phyloP scores from a whole-genome alignment of 1,140 invertebrate genomes.

The Dufourea novaeangliae region DNA sequence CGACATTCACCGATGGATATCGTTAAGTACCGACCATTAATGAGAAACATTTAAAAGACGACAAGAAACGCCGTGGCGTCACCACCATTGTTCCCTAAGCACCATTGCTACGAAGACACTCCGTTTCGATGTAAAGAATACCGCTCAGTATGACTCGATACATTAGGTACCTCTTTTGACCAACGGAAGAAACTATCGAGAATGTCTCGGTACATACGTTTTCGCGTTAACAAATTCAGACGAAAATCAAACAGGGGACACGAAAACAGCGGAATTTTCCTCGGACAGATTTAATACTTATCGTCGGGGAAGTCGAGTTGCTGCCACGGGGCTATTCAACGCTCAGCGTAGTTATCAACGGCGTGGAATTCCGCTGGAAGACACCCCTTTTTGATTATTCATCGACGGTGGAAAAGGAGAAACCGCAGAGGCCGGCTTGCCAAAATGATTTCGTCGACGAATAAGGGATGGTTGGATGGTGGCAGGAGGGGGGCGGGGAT shows the following conservation, averaged over 20 bases:
- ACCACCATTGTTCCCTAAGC: background rate
- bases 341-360: slow-evolving; percentile 43
- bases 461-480: slow-evolving; percentile 8
- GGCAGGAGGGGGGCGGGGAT: background rate
- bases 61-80: background rate
- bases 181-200: no score
- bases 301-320: background rate
- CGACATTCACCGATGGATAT: slow-evolving; percentile 1
- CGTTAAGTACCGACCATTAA: slow-evolving; percentile 14
- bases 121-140: background rate
- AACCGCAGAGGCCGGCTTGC: slow-evolving; percentile 70
- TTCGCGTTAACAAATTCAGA: no score
- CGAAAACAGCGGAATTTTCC: slow-evolving; percentile 29
- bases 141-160: no score
- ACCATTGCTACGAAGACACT: background rate
- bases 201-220: no score
- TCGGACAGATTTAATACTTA: slow-evolving; percentile 39
- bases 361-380: slow-evolving; percentile 57
- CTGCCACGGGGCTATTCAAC: slow-evolving; percentile 23
- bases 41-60: slow-evolving; percentile 13
- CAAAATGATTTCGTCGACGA: slow-evolving; percentile 69
- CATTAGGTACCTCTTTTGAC: no score
- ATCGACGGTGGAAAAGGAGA: slow-evolving; percentile 72
- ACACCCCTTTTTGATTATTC: slow-evolving; percentile 76
- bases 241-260: background rate